Conservation (phyloP, 64 coral and sea anemone species). For the Montipora foliosa region DNA sequence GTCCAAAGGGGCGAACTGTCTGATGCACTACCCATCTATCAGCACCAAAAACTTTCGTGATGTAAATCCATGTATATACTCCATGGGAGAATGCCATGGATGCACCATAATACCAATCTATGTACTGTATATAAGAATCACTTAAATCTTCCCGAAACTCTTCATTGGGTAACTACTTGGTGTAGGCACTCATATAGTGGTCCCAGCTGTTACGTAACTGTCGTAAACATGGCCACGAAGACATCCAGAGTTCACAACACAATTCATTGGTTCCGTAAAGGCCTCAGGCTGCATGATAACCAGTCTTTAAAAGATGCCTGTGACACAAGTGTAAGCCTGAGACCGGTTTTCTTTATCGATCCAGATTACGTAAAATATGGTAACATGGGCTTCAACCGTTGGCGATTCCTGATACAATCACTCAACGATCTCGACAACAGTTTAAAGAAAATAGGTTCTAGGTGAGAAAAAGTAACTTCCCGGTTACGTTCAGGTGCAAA, state of each 20-base stretch:
- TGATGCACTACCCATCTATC: too few relatives aligned
- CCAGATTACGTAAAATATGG: conserved; percentile 64
- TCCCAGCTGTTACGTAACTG: conserved; percentile 29
- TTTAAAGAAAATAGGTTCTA: conserved; percentile 60
- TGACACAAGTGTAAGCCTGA: conserved; percentile 63
- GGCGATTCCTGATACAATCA: conserved; percentile 67
- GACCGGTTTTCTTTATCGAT: conserved; percentile 64
- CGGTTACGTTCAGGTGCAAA: neutral
- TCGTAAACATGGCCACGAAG: conserved; percentile 56
- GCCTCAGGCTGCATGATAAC: conserved; percentile 69
- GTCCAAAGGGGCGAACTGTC: too few relatives aligned
- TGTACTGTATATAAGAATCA: too few relatives aligned
- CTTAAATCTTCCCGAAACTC: too few relatives aligned
- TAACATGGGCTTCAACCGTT: conserved; percentile 66
- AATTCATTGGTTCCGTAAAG: conserved; percentile 79
- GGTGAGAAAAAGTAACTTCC: conserved; percentile 19
- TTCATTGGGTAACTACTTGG: too few relatives aligned
- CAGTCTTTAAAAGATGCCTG: conserved; percentile 56
- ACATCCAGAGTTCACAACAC: conserved; percentile 33
- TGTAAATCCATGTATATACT: too few relatives aligned
- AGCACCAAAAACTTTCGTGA: too few relatives aligned
- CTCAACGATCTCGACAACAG: conserved; percentile 62
- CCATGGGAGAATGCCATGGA: too few relatives aligned
- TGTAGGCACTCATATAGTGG: neutral
- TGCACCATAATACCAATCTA: too few relatives aligned